These are phyloP conservation scores for Drosophila falleni DNA, from an alignment of 2,888 invertebrate genomes.

Conservation along the genomic window DNA sequence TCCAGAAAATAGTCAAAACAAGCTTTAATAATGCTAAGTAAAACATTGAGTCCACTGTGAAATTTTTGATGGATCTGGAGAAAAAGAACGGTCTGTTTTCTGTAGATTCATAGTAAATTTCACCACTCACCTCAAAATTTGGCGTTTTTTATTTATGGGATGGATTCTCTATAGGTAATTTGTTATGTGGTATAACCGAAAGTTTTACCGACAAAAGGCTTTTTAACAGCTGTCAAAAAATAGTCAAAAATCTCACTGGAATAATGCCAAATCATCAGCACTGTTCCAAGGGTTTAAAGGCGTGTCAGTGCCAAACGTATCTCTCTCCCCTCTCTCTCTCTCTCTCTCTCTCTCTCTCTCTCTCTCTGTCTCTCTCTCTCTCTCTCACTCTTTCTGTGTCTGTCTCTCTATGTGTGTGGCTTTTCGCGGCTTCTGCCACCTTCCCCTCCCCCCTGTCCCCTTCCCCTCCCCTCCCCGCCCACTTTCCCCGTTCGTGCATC, in stretches of 20 bases:
- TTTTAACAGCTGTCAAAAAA: too few species aligned
- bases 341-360: slow-evolving; percentile 16
- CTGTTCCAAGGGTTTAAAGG: not conserved
- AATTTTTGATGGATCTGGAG: too few species aligned
- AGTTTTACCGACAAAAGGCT: too few species aligned
- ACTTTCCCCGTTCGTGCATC: slow-evolving; percentile 3
- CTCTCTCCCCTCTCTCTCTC: slow-evolving; percentile 12
- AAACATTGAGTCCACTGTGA: too few species aligned
- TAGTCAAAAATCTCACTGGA: not conserved
- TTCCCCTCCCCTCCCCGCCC: not conserved
- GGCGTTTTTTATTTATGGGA: too few species aligned
- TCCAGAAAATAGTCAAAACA: too few species aligned
- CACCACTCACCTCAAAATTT: too few species aligned
- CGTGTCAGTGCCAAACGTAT: not conserved
- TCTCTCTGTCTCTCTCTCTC: not conserved
- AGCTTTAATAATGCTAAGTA: too few species aligned
- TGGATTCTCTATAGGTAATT: too few species aligned
- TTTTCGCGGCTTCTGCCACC: slow-evolving; percentile 33
- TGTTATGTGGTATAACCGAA: too few species aligned
- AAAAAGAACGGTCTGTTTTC: too few species aligned
- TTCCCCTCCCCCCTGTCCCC: slow-evolving; percentile 18
- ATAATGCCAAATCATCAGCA: not conserved
- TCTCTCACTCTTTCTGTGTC: slow-evolving; percentile 17
- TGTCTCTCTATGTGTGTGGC: slow-evolving; percentile 13
- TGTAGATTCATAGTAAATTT: too few species aligned